phyloP scores from a whole-genome alignment of 2,888 invertebrate species.

The Scaptomyza reducta region DNA sequence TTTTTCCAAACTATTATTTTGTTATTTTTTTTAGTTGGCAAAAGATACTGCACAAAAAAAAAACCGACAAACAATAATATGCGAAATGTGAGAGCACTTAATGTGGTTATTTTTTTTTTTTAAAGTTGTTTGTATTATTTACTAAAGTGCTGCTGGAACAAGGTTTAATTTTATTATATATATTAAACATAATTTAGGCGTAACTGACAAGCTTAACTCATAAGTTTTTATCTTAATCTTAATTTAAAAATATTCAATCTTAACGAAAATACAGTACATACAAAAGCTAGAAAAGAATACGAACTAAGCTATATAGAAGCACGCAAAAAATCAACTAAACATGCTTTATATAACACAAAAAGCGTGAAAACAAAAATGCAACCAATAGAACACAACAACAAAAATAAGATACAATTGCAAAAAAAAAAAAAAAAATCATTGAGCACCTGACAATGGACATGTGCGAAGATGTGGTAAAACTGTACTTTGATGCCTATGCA shows the following conservation, averaged over 20 bases:
- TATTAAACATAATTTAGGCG: conserved; percentile 69
- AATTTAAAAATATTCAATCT: conserved; percentile 65
- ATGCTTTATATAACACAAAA: conserved; percentile 48
- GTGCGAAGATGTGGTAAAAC: conserved; percentile 72
- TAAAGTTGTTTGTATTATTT: conserved; percentile 73
- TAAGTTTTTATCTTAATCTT: conserved; percentile 77
- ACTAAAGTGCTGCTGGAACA: conserved; percentile 69
- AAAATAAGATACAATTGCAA: conserved; percentile 28
- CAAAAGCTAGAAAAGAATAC: conserved; percentile 48
- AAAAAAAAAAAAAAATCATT: conserved; percentile 19
- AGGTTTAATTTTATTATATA: conserved; percentile 66
- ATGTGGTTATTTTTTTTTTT: conserved; percentile 69
- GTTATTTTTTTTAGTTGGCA: conserved; percentile 17
- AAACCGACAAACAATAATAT: background rate
- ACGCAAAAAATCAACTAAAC: conserved; percentile 62
- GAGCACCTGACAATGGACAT: conserved; percentile 49
- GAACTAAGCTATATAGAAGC: conserved; percentile 70
- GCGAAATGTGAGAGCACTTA: conserved; percentile 43
- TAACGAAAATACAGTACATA: conserved; percentile 61
- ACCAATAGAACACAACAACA: conserved; percentile 33
- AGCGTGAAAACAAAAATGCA: conserved; percentile 21
- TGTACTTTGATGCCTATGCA: conserved; percentile 60
- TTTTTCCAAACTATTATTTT: conserved; percentile 16
- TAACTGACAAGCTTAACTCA: conserved; percentile 75
- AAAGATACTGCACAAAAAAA: conserved; percentile 40